Conservation (phyloP, 2,797 vertebrate genomes). For the Sebastes nivosus region DNA sequence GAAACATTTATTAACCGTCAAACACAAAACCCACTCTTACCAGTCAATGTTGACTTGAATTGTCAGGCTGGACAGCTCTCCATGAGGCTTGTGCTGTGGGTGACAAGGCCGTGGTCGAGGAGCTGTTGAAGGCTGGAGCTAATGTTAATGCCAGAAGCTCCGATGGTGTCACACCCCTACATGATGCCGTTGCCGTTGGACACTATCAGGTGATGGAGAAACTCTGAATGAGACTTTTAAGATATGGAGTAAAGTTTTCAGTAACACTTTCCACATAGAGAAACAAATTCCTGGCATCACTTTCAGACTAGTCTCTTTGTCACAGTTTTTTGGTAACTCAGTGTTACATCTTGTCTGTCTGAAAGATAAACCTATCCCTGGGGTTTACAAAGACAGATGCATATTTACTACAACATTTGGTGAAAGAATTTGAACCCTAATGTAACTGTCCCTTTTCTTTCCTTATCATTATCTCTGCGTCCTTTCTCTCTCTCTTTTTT, state of each 20-base stretch:
- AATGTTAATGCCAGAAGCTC: conserved; percentile 78
- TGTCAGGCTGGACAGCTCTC: conserved; percentile 88
- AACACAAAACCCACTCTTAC: background rate
- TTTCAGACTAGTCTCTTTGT: background rate
- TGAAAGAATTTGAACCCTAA: background rate
- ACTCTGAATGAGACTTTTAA: background rate
- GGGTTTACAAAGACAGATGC: background rate
- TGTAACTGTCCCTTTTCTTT: background rate
- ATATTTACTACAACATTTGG: background rate
- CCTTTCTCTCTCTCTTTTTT: background rate
- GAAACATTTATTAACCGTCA: background rate
- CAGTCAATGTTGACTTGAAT: background rate
- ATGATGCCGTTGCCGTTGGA: conserved; percentile 80
- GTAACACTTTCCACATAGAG: background rate
- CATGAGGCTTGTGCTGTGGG: conserved; percentile 84
- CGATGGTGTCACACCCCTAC: conserved; percentile 83
- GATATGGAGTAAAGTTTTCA: background rate
- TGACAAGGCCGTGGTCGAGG: conserved; percentile 76
- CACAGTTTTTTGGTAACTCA: background rate
- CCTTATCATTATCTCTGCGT: background rate
- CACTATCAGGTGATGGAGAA: conserved; percentile 82
- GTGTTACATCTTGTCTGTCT: background rate
- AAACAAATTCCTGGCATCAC: background rate
- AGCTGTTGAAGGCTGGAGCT: conserved; percentile 87
- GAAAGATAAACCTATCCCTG: background rate